Evolutionary conservation across 37 sponge, comb jelly and placozoan genomes (phyloP), one percentile per base, ranked within the genome.

Genomic region (Haliclona indistincta): DNA sequence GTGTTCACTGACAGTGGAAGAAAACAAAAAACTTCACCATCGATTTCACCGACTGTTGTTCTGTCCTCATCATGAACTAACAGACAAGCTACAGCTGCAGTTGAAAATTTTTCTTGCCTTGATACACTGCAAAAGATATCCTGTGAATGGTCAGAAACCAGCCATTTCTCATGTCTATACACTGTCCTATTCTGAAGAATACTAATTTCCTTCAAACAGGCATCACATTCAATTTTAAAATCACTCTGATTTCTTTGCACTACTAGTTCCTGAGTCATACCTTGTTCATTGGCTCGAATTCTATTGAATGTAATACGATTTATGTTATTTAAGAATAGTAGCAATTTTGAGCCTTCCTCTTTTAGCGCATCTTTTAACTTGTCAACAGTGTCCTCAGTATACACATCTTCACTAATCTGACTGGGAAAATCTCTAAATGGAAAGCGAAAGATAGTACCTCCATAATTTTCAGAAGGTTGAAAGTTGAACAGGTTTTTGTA

Each of bases 361-460:
- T 68, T 53, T 3, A 86, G 45, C 0, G 41, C 55, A 20, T 55
- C 43, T 15, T 75, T 43, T 19, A 86, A 52, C 19, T 79, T 38
- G 7, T 43, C 37, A 10, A 86, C 38, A 0, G 30, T 39, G 15
- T 45, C 52, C 43, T 71, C 54, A 43, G 5, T 80, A 49, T 64
- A 78, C 7, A 84, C 39, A 19, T 75, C 73, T 35, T 55, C 43
- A 34, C 67, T 78, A 42, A 71, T 34, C 7, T 84, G 73, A 72
- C 82, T 81, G 11, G 66, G n/a, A 34, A 26, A 23, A 11, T 45
- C 74, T 4, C 90, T 75, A 43, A 89, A 80, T 25, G 90, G 90
- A 61, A 89, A 85, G 2, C 90, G 66, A 53, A 89, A 89, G 49
- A 89, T 38, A n/a, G 90, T 89, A 15, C 90, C 90, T 54, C 35